Percentiles rank a stretch among this genome's conserved stretches.
These are phyloP conservation scores for Podarcis cretensis DNA, from an alignment of 2,113 vertebrate species.

Conservation along the genomic window DNA sequence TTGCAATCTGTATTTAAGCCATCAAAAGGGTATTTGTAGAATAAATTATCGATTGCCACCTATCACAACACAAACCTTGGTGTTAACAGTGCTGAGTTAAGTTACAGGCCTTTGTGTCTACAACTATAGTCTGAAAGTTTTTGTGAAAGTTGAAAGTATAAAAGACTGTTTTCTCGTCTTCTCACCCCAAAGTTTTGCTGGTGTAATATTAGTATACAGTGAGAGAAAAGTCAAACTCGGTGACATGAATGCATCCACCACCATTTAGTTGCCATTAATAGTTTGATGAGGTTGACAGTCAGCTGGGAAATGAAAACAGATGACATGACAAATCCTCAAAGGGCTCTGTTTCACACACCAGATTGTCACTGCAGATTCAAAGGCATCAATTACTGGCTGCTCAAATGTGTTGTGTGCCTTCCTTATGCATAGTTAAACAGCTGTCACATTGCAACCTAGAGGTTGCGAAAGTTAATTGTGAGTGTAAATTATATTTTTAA, in stretches of 20 bases:
- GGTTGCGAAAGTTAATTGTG: constrained; percentile 55
- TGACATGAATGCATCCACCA: not conserved
- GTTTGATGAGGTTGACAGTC: constrained; percentile 34
- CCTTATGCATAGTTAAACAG: constrained; percentile 49
- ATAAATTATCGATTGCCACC: not conserved
- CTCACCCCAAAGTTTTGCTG: not conserved
- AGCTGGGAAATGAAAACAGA: constrained; percentile 23
- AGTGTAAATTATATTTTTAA: constrained; percentile 46
- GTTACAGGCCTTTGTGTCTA: not conserved
- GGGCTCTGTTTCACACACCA: constrained; percentile 47
- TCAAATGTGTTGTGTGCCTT: constrained; percentile 31
- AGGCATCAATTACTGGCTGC: constrained; percentile 17
- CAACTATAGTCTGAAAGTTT: not conserved
- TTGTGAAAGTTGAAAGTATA: not conserved
- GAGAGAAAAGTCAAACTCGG: not conserved
- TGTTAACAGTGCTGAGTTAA: not conserved
- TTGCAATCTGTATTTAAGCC: constrained; percentile 42
- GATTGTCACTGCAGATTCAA: constrained; percentile 36
- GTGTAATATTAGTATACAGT: constrained; percentile 8
- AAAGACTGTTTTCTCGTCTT: not conserved
- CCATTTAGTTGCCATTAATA: constrained; percentile 34
- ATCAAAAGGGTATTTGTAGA: not conserved
- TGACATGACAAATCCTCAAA: constrained; percentile 37
- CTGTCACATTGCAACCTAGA: constrained; percentile 45
- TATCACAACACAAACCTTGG: not conserved